Evolutionary conservation across 1,140 invertebrate species (phyloP), one percentile per base, ranked within the genome.

Genomic region (Propsilocerus akamusi): DNA sequence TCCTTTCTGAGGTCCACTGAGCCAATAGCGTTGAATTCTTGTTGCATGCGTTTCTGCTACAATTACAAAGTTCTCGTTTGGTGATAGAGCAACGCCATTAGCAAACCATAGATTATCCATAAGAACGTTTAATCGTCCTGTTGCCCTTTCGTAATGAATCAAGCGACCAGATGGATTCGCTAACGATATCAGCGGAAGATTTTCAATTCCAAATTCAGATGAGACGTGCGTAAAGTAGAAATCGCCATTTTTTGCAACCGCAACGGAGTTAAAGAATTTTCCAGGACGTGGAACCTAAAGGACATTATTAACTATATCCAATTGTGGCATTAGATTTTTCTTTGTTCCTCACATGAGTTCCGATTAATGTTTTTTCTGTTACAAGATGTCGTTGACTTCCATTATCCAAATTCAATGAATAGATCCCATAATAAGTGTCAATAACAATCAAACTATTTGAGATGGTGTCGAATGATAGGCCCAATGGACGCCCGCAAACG

Each of bases 371-470:
- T 20, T 41, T 41, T 7, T 70, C 63, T 2, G 71, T 70, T 1
- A 79, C 69, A 14, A 81, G 54, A 17, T 69, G 56, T 50, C 68
- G 60, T 51, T 72, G 70, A 49, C 69, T 64, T 72, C 80, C 76
- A 53, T 74, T 78, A 47, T 77, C 74, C 14, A 89, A 66, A 64
- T 91, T 74, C 24, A 88, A 73, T 65, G 78, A 81, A 60, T 78
- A 87, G 51, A 92, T 71, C 22, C 89, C 89, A 59, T 80, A 73
- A 63, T 91, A 92, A 8, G 81, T 72, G 72, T 94, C 88, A 37
- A 69, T 71, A 22, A 82, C 80, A 68, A 80, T 79, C 11, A 93
- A 59, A 26, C 65, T 64, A 32, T 69, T 69, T 17, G 81, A 84
- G 8, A 20, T 41, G 53, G 74, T 72, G 63, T 84, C 78, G 63